Conservation (phyloP, 1,140 invertebrate genomes). For the Caenorhabditis latens region DNA sequence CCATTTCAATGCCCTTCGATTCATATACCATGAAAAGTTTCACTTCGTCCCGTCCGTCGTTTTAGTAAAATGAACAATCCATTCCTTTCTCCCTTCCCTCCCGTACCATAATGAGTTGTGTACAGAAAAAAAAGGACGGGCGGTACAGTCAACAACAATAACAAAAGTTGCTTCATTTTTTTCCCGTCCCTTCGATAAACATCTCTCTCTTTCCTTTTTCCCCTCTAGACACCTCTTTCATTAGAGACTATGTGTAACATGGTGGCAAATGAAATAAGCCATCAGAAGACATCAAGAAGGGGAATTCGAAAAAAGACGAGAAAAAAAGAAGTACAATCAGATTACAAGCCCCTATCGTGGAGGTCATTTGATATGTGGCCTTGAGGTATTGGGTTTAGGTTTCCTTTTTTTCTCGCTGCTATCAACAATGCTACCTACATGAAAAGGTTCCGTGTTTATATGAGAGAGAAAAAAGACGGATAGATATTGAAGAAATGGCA, state of each 20-base stretch:
- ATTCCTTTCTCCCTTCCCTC: neutral
- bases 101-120: neutral
- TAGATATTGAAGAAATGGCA: neutral
- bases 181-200: neutral
- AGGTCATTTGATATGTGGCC: neutral
- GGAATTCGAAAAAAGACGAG: neutral
- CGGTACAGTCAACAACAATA: neutral
- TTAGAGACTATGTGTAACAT: neutral
- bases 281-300: neutral
- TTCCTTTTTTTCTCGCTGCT: neutral
- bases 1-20: neutral
- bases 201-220: neutral
- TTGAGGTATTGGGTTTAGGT: neutral
- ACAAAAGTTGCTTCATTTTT: neutral
- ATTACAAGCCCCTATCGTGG: neutral
- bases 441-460: neutral
- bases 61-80: neutral
- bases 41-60: too few species aligned
- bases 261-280: neutral
- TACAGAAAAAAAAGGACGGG: neutral
- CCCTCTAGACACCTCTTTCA: neutral
- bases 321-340: constrained; percentile 2
- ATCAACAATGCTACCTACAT: neutral
- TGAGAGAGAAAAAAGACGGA: neutral
- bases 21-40: neutral